Percentiles rank a stretch among this genome's conserved stretches.
Conservation (phyloP, 2,888 invertebrate genomes). For the Drosophila gaucha region DNA sequence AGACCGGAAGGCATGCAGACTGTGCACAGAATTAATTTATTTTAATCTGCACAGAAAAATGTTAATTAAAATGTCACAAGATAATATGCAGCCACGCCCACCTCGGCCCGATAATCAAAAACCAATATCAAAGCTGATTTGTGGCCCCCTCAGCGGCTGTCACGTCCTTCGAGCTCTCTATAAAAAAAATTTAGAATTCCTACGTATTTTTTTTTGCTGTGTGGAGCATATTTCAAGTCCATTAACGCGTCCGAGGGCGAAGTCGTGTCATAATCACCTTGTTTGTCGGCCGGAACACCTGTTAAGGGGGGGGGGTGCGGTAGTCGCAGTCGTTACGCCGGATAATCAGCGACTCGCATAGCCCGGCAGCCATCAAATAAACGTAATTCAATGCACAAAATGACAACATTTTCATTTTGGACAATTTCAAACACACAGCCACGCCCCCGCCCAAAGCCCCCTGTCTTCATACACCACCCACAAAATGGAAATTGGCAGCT, state of each 20-base stretch:
- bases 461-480: not conserved
- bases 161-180: slow-evolving; percentile 50
- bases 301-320: slow-evolving; percentile 41
- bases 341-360: slow-evolving; percentile 55
- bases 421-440: slow-evolving; percentile 23
- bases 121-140: slow-evolving; percentile 69
- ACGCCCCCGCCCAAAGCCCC: not conserved
- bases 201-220: slow-evolving; percentile 1
- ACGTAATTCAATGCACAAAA: slow-evolving; percentile 78
- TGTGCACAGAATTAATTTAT: slow-evolving; percentile 35
- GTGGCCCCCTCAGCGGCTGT: slow-evolving; percentile 37
- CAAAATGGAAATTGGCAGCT: slow-evolving; percentile 46
- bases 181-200: slow-evolving; percentile 54
- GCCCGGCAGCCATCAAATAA: slow-evolving; percentile 65
- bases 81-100: slow-evolving; percentile 10
- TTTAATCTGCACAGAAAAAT: slow-evolving; percentile 43
- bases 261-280: slow-evolving; percentile 74
- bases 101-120: slow-evolving; percentile 63
- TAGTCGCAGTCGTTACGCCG: slow-evolving; percentile 63
- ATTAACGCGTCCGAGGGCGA: slow-evolving; percentile 64
- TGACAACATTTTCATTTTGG: slow-evolving; percentile 74
- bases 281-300: slow-evolving; percentile 73
- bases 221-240: slow-evolving; percentile 60
- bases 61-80: slow-evolving; percentile 69
- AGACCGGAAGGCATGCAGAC: slow-evolving; percentile 45